Conservation (phyloP, 2,113 vertebrate genomes). For the Chloroceryle aenea region DNA sequence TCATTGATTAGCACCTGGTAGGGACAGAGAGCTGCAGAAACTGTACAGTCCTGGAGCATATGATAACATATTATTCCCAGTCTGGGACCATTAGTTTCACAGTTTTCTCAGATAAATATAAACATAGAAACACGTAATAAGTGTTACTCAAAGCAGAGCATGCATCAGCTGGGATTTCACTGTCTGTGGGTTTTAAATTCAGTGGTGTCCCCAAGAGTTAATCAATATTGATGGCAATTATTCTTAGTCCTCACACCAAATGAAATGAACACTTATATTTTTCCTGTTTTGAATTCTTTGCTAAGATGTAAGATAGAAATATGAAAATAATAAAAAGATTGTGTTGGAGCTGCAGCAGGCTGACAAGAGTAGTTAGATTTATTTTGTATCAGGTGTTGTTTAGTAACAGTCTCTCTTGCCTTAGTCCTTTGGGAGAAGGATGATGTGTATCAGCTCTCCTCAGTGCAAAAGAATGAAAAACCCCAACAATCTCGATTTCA, state of each 20-base stretch:
- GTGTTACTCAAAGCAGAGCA: background rate
- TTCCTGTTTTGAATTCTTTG: background rate
- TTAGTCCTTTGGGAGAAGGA: background rate
- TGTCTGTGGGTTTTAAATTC: slow-evolving; percentile 58
- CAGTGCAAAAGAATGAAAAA: background rate
- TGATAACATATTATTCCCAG: background rate
- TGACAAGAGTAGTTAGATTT: background rate
- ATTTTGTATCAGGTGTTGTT: background rate
- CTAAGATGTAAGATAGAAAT: background rate
- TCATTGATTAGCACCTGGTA: background rate
- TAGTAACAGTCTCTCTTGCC: background rate
- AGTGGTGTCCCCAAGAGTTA: slow-evolving; percentile 56
- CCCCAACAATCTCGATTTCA: background rate
- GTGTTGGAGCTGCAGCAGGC: background rate
- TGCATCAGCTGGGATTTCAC: slow-evolving; percentile 64
- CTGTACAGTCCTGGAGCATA: background rate
- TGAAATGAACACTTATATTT: background rate
- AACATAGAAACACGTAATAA: slow-evolving; percentile 63
- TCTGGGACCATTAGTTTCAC: slow-evolving; percentile 23
- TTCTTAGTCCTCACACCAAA: slow-evolving; percentile 40
- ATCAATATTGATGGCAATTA: slow-evolving; percentile 75
- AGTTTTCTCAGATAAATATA: slow-evolving; percentile 61
- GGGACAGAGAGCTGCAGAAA: background rate
- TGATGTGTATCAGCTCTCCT: background rate
- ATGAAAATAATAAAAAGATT: background rate